Evolutionary conservation across 2,888 invertebrate species (phyloP).

Genomic region (Neoitamus cyanurus): DNA sequence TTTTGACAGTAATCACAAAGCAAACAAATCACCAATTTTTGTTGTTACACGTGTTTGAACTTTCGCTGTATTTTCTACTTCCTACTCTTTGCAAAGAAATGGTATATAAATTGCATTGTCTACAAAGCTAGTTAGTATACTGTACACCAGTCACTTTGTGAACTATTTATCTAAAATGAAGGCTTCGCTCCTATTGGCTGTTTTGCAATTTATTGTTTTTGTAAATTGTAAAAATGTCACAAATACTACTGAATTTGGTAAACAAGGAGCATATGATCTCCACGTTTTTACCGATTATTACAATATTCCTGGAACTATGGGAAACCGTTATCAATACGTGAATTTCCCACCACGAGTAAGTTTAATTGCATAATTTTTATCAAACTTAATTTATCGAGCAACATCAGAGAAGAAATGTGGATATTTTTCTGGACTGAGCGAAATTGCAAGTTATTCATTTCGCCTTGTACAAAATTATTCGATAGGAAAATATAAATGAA

Average conservation of each 20-base stretch:
- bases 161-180: neutral
- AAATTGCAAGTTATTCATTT: no score
- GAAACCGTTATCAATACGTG: neutral
- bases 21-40: no score
- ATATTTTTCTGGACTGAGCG: no score
- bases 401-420: no score
- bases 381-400: no score
- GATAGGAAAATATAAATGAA: no score
- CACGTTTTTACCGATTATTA: neutral
- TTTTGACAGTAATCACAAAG: no score
- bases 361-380: neutral
- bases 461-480: no score
- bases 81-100: neutral
- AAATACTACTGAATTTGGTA: neutral
- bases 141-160: neutral
- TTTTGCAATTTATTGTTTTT: neutral
- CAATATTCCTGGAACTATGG: neutral
- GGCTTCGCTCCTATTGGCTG: neutral
- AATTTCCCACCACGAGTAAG: neutral
- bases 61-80: neutral
- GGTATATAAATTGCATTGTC: neutral
- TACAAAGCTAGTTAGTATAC: neutral
- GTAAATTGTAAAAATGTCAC: neutral
- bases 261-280: neutral
- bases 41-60: neutral